Percentiles rank a stretch among this genome's conserved stretches.
These are phyloP conservation scores for Camponotus fellah DNA, from an alignment of 2,888 invertebrate species.

Conservation along the genomic window DNA sequence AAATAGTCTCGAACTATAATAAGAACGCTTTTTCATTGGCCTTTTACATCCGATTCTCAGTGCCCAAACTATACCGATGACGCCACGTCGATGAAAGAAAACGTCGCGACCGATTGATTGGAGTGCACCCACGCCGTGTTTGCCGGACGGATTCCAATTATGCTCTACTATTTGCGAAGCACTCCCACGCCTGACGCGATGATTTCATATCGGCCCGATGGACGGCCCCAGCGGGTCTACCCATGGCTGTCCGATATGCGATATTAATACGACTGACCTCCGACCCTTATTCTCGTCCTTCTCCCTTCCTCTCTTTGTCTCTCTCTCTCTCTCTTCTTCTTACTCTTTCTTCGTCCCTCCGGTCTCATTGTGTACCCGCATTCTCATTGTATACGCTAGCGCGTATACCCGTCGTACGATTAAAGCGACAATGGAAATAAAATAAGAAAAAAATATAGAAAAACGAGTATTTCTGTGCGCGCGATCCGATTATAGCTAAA, in stretches of 20 bases:
- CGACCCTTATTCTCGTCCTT: slow-evolving; percentile 67
- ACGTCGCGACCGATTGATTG: slow-evolving; percentile 83
- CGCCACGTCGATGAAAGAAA: slow-evolving; percentile 63
- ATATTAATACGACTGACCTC: slow-evolving; percentile 84
- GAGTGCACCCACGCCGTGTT: slow-evolving; percentile 80
- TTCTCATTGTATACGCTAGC: slow-evolving; percentile 36
- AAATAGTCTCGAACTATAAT: neutral
- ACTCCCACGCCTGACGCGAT: slow-evolving; percentile 82
- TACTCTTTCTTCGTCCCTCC: slow-evolving; percentile 61
- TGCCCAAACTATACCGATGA: slow-evolving; percentile 31
- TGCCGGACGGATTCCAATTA: slow-evolving; percentile 85
- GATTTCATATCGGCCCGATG: slow-evolving; percentile 81
- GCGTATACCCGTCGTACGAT: slow-evolving; percentile 25
- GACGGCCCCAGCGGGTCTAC: slow-evolving; percentile 68
- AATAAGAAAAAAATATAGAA: neutral
- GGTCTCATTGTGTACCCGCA: slow-evolving; percentile 53
- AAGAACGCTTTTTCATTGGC: neutral
- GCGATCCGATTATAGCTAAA: slow-evolving; percentile 20
- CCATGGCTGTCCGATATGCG: slow-evolving; percentile 82
- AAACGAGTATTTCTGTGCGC: neutral
- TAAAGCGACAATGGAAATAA: slow-evolving; percentile 32
- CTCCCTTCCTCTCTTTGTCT: slow-evolving; percentile 5
- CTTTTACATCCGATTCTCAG: neutral
- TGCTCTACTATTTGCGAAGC: slow-evolving; percentile 84
- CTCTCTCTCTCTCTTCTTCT: slow-evolving; percentile 30